These are phyloP conservation scores for Cyrtorhinus lividipennis DNA, from an alignment of 1,140 invertebrate species.

Conservation along the genomic window DNA sequence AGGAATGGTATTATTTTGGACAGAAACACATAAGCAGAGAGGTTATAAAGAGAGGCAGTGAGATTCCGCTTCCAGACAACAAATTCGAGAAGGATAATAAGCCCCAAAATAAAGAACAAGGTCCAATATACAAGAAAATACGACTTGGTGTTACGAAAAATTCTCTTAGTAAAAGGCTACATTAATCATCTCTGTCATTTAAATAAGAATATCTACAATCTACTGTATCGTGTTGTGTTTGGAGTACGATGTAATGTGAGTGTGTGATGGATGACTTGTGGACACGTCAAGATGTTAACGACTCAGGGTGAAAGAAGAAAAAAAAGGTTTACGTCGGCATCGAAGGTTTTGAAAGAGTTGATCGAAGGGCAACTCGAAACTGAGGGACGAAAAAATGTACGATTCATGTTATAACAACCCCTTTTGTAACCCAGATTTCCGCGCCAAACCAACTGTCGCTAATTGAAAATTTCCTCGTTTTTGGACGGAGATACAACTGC, in stretches of 20 bases:
- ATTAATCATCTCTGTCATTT: slow-evolving; percentile 7
- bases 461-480: too few relatives aligned
- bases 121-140: slow-evolving; percentile 7
- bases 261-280: neutral
- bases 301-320: neutral
- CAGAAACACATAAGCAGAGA: slow-evolving; percentile 8
- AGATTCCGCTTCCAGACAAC: slow-evolving; percentile 4
- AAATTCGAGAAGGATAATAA: neutral
- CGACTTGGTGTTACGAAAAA: neutral
- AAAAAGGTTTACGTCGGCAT: too few relatives aligned
- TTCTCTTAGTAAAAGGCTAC: slow-evolving; percentile 8
- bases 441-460: too few relatives aligned
- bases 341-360: too few relatives aligned
- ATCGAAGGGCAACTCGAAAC: too few relatives aligned
- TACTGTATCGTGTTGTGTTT: slow-evolving; percentile 8
- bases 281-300: neutral
- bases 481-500: too few relatives aligned
- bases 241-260: neutral
- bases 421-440: too few relatives aligned
- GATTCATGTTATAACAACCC: too few relatives aligned
- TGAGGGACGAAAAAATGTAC: too few relatives aligned
- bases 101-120: slow-evolving; percentile 6
- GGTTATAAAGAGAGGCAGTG: slow-evolving; percentile 2
- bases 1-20: neutral
- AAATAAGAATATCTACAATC: slow-evolving; percentile 16